These are phyloP conservation scores for Oconnorella tubifera DNA, from an alignment of 2,888 invertebrate genomes.

Conservation along the genomic window DNA sequence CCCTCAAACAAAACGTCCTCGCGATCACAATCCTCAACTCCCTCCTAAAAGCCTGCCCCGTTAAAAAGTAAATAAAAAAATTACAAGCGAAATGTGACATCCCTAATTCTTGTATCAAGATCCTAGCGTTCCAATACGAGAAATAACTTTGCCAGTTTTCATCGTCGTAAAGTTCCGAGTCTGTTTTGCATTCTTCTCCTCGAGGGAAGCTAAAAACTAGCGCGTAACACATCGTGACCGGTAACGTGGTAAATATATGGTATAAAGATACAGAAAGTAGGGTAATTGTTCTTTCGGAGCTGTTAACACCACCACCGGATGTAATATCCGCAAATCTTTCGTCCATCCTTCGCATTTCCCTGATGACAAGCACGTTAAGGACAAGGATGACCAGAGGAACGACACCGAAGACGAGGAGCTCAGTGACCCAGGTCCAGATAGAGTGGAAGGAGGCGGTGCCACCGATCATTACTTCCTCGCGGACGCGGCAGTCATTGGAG, in stretches of 20 bases:
- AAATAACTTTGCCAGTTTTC: conserved; percentile 44
- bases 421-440: conserved; percentile 50
- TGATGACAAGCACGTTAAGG: conserved; percentile 52
- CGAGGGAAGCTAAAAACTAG: conserved; percentile 38
- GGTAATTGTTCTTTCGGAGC: conserved; percentile 42
- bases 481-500: conserved; percentile 36
- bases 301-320: background rate
- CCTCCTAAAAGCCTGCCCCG: conserved; percentile 50
- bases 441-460: conserved; percentile 38
- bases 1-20: no score
- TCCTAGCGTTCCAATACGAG: conserved; percentile 41
- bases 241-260: conserved; percentile 47
- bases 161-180: conserved; percentile 40
- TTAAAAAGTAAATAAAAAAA: conserved; percentile 51
- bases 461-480: conserved; percentile 28
- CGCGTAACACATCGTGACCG: conserved; percentile 43
- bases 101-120: conserved; percentile 45
- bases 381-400: conserved; percentile 50
- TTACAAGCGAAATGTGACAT: conserved; percentile 51
- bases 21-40: no score
- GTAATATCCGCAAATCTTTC: background rate
- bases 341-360: conserved; percentile 40
- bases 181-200: conserved; percentile 36
- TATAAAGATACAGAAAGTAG: conserved; percentile 50
- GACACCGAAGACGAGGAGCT: conserved; percentile 49